Conservation (phyloP, 2,797 vertebrate species). For the Erethizon dorsatum region DNA sequence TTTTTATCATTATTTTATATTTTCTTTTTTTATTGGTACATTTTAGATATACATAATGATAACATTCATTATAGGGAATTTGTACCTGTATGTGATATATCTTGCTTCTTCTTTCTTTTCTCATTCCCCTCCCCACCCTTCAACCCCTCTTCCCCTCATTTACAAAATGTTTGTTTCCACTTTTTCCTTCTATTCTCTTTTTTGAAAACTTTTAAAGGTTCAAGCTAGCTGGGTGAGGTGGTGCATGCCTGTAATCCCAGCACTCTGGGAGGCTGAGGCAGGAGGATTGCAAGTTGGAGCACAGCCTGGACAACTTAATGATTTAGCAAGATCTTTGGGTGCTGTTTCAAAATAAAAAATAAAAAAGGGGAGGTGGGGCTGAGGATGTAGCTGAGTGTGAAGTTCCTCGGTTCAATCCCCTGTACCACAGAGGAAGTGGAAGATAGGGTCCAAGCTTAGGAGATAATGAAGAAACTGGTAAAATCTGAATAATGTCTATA, state of each 20-base stretch:
- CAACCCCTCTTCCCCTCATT: no score
- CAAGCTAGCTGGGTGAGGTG: neutral
- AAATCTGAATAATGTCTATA: neutral
- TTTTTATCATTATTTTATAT: neutral
- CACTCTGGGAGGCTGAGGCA: neutral
- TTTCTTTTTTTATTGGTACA: no score
- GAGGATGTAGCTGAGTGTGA: neutral
- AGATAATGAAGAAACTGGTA: neutral
- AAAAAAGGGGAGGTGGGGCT: neutral
- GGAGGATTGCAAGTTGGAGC: neutral
- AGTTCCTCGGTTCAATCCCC: neutral
- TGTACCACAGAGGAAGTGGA: neutral
- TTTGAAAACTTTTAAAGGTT: neutral
- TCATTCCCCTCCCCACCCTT: no score
- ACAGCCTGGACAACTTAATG: neutral
- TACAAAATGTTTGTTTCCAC: no score
- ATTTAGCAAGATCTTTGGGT: neutral
- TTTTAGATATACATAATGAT: no score
- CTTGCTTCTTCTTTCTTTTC: no score
- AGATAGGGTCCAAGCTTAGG: neutral
- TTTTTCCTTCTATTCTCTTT: no score
- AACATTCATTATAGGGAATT: no score
- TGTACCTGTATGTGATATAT: no score
- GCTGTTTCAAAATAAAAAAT: neutral
- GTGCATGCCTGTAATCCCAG: neutral